These are phyloP conservation scores for Suricata suricatta DNA, from an alignment of 2,113 vertebrate genomes.

Conservation along the genomic window DNA sequence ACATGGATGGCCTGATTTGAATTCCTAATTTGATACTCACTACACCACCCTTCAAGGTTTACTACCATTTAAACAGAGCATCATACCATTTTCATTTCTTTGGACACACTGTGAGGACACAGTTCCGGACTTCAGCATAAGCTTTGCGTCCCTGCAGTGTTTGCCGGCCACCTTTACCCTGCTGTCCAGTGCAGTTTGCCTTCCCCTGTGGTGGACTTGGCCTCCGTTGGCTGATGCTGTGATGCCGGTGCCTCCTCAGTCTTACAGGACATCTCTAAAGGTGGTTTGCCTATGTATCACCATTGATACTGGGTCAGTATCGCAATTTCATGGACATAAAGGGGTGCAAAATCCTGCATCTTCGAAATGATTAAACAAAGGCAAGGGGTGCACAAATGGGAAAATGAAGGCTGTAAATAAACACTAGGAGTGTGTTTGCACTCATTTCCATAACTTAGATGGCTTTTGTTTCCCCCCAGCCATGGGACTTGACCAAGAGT, in stretches of 20 bases:
- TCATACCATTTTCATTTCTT: background rate
- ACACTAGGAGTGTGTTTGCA: background rate
- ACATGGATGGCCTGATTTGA: background rate
- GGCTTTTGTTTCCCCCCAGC: background rate
- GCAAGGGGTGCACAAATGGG: background rate
- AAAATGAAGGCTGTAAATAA: constrained; percentile 26
- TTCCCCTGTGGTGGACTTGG: background rate
- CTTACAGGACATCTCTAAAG: background rate
- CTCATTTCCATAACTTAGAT: background rate
- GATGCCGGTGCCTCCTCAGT: background rate
- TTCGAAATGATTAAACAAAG: background rate
- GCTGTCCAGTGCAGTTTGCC: accelerated
- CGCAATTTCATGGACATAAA: background rate
- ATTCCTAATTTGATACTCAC: background rate
- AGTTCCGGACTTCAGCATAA: background rate
- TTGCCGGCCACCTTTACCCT: too few relatives aligned
- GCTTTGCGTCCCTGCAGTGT: too few relatives aligned
- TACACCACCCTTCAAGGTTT: background rate
- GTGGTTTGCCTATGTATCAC: background rate
- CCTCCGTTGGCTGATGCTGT: background rate
- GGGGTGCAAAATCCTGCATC: background rate
- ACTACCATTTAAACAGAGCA: background rate
- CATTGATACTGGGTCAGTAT: background rate
- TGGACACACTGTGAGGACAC: accelerated
- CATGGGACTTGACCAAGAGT: background rate